Percentiles rank a stretch among this genome's conserved stretches.
phyloP scores from a whole-genome alignment of 37 sponge, comb jelly and placozoan genomes.

The Theonella swinhoei region DNA sequence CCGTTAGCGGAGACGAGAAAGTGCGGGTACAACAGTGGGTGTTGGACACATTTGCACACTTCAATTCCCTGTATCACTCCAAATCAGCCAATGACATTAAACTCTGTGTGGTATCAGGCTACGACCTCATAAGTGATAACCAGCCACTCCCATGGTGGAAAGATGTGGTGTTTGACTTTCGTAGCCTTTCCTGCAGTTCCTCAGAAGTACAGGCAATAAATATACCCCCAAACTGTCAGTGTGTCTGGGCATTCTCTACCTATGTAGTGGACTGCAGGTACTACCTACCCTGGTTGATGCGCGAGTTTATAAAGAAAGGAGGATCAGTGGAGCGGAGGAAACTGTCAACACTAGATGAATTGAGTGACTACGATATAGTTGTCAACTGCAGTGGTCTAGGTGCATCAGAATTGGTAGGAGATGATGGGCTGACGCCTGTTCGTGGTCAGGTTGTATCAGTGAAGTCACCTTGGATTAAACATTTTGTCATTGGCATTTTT shows the following conservation, averaged over 20 bases:
- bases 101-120: slow-evolving; percentile 2
- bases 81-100: slow-evolving; percentile 4
- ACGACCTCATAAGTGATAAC: not conserved
- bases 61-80: slow-evolving; percentile 19
- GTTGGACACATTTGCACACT: slow-evolving; percentile 17
- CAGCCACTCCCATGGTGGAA: slow-evolving; percentile 25
- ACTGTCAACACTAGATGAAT: slow-evolving; percentile 31
- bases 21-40: slow-evolving; percentile 11
- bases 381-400: slow-evolving; percentile 88
- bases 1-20: not conserved
- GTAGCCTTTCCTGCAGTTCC: slow-evolving; percentile 7
- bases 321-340: slow-evolving; percentile 37
- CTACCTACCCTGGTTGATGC: slow-evolving; percentile 64
- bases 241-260: slow-evolving; percentile 30
- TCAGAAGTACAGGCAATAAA: not conserved
- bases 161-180: slow-evolving; percentile 38
- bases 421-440: slow-evolving; percentile 44
- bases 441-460: slow-evolving; percentile 71
- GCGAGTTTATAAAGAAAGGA: slow-evolving; percentile 26
- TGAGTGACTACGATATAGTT: slow-evolving; percentile 50
- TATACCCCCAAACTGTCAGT: not conserved
- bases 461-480: slow-evolving; percentile 79
- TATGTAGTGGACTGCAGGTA: slow-evolving; percentile 28
- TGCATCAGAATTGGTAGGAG: slow-evolving; percentile 47
- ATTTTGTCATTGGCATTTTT: slow-evolving; percentile 4